A percentile compares a stretch with the other conserved stretches of the same genome.
Conservation (phyloP, 1,140 invertebrate species). For the Drosophila aff. region DNA sequence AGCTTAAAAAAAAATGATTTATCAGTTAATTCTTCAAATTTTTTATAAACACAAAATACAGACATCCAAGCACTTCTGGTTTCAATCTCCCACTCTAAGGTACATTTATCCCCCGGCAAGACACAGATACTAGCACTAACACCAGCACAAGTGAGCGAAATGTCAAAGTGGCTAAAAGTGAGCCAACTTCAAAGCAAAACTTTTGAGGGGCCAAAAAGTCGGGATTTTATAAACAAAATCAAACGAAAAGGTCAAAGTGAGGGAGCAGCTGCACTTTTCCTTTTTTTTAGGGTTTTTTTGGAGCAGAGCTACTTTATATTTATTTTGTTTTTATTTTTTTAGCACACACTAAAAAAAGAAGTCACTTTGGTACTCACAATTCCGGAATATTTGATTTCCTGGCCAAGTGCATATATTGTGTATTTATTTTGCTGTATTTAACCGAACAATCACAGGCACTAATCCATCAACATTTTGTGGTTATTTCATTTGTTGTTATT, state of each 20-base stretch:
- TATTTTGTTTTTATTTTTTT: not conserved
- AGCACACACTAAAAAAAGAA: not conserved
- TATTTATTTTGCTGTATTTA: slow-evolving; percentile 5
- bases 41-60: no score
- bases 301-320: not conserved
- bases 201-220: slow-evolving; percentile 26
- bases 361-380: slow-evolving; percentile 24
- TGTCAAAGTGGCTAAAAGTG: slow-evolving; percentile 39
- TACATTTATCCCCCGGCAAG: not conserved
- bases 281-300: not conserved
- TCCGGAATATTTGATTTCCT: slow-evolving; percentile 8
- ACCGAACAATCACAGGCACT: slow-evolving; percentile 30
- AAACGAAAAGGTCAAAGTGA: slow-evolving; percentile 53
- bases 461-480: slow-evolving; percentile 24
- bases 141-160: slow-evolving; percentile 21
- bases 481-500: slow-evolving; percentile 3
- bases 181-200: slow-evolving; percentile 25
- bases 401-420: not conserved
- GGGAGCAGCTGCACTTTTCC: slow-evolving; percentile 27
- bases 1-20: no score
- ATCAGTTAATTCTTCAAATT: no score
- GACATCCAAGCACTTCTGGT: not conserved
- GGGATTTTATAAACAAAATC: slow-evolving; percentile 50
- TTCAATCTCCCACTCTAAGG: not conserved
- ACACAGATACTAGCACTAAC: slow-evolving; percentile 12